Base-by-base conservation (phyloP, 2,888 invertebrate species). In the Drosophila eohydei region DNA sequence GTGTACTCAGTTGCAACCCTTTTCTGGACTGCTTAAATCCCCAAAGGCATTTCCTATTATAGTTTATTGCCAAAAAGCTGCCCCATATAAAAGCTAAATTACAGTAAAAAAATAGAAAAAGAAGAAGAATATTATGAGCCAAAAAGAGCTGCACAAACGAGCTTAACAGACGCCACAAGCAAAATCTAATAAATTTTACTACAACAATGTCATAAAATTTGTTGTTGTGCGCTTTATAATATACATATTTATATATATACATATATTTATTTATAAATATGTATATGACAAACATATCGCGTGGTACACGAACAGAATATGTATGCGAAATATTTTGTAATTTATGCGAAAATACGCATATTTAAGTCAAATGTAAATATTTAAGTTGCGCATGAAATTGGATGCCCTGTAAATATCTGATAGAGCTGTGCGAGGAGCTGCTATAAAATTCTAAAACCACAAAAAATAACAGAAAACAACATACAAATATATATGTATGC, bases 361-460 rank as follows among this genome's bases (percentile, higher is more conserved):
- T 87, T 84, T 87, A 84, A 84, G 89, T 89, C 69, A 71, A 81
- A 84, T 87, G 89, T 89, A 84, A 84, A 84, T 89, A 84, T 84
- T 87, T 89, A 87, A 84, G 83, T 84, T 84, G 61, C 73, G 80
- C 88, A 76, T 73, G 79, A 82, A 88, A 82, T 87, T 70, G 83
- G 63, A 77, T 71, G 70, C 71, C 63, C 80, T 83, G 83, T 71
- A 70, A 80, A 83, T 74, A 73, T 75, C 89, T 71, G 79, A 87
- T 83, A 75, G 84, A 83, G 84, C 54, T 48, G 38, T 59, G 61
- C 52, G 59, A 68, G 48, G 52, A 65, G 48, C 56, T 57, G 72
- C 66, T 75, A 75, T 81, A 83, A 88, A 86, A 83, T 83, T 78
- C 72, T 69, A 75, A 83, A 76, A 75, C 81, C 81, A 66, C 74